Evolutionary conservation across 2,797 vertebrate species (phyloP).

Genomic region (Novumbra hubbsi): DNA sequence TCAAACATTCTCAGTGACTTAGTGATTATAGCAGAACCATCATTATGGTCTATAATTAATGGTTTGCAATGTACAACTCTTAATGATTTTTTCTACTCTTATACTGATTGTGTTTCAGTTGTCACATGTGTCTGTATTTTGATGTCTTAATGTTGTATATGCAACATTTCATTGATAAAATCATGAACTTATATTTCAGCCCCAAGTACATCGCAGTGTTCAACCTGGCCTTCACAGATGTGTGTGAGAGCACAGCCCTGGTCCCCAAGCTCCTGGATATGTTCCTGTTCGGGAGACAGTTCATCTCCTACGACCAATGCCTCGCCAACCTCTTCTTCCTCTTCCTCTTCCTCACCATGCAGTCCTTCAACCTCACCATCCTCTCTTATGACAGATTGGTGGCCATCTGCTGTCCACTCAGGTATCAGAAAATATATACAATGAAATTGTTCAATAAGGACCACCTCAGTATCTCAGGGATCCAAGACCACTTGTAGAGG

Average conservation of each 20-base stretch:
- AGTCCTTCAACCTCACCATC: conserved; percentile 59
- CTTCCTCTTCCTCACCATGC: conserved; percentile 24
- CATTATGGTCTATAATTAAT: too few relatives aligned
- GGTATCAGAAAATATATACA: neutral
- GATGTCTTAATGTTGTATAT: neutral
- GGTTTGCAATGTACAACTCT: neutral
- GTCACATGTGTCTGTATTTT: neutral
- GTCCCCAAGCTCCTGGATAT: conserved; percentile 55
- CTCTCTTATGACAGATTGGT: conserved; percentile 60
- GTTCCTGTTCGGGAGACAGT: conserved; percentile 5
- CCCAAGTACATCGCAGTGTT: conserved; percentile 42
- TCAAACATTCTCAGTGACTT: too few relatives aligned
- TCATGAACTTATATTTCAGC: neutral
- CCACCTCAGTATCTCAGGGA: too few relatives aligned
- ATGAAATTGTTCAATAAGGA: neutral
- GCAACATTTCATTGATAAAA: neutral
- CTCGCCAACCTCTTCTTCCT: conserved; percentile 8
- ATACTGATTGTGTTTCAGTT: neutral
- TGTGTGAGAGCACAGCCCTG: conserved; percentile 60
- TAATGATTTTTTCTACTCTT: neutral
- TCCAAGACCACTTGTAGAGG: too few relatives aligned
- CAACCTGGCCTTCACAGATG: conserved; percentile 29
- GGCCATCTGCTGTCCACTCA: conserved; percentile 61
- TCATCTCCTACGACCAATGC: conserved; percentile 4
- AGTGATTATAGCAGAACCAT: too few relatives aligned